Base-by-base conservation (phyloP, 2,113 vertebrate genomes). In the Channa maculata region DNA sequence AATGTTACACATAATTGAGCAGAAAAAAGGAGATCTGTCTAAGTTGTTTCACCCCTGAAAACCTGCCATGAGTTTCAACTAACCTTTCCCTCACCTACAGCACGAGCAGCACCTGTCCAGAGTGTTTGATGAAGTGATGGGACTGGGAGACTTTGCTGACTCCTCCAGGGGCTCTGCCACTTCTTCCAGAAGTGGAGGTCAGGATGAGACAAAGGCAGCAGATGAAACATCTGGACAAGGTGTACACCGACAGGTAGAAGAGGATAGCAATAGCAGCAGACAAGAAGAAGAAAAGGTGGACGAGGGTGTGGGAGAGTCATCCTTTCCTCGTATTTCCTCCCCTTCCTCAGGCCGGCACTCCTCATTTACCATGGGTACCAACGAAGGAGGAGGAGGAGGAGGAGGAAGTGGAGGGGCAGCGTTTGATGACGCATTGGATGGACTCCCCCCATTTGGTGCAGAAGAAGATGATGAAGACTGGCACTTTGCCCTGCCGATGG, bases 381-480 rank as follows among this genome's bases (percentile, higher is more conserved):
- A 13, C 1, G 58, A 87, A 49, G 24, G 24, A 24, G 24, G 24
- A 24, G 24, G 61, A 39, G 79, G 77, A 48, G 77, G 76, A 34
- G 72, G 78, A 58, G 68, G 70, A 52, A 85, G 85, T n/a, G 86
- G 89, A 4, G 86, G 66, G 3, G 84, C 87, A 1, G 91, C 83
- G 0, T 86, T 77, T 64, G 90, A 91, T 54, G 84, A 91, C 0
- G 80, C 84, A 0, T 36, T 90, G n/a, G 91, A 92, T 51, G 91
- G 90, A 3, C 83, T 91, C 52, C 88, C 92, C 13, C 43, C 71
- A 0, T 89, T 34, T 61, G 89, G 75, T 3, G 80, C 79, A 2
- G 90, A 85, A 5, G 90, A 93, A 5, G 92, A 92, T 2, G 91
- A 93, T 5, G 92, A 92, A 57, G 87, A 92, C 72, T 93, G 92